Base-by-base conservation (phyloP, 1,140 invertebrate species). In the Kradibia gibbosae region DNA sequence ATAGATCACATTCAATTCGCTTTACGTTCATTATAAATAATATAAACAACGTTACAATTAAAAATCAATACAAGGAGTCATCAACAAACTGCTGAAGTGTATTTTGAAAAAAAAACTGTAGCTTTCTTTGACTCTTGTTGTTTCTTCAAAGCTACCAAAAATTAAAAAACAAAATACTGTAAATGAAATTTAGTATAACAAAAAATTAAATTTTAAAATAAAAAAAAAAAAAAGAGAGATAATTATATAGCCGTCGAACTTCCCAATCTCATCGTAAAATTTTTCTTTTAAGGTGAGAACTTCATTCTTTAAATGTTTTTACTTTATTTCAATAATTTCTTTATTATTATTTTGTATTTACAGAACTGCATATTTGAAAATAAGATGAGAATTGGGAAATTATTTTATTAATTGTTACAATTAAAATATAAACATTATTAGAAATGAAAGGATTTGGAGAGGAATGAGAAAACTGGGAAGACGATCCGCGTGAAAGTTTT, bases 371-470 rank as follows among this genome's bases (percentile, higher is more conserved):
- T 42, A 65, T 57, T 73, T 48, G 57, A 53, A 80, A 50, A 50
- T 73, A 74, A 74, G 71, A 80, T 74, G 55, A 73, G 70, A 74
- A 80, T 73, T 74, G 55, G 78, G 71, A 80, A 78, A 36, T 57
- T 28, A 45, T 20, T 17, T 80, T 65, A 34, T 45, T 60, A 15
- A 50, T 62, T 50, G 1, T 74, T 48, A 55, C 45, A 74, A 73
- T 74, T 57, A 80, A 60, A 62, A 60, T 79, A n/a, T 71, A 62
- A 48, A 55, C 34, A 74, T 74, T 45, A 65, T 57, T 79, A 39
- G 20, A 10, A 45, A 71, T 74, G 57, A 65, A 73, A 74, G 67
- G 28, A 74, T 22, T 60, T 53, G 45, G 67, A 73, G 42, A 62
- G 53, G 22, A 80, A 17, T 73, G 70, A 34, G 73, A 60, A 57